Conservation (phyloP, 2,113 vertebrate genomes). For the Stigmatopora argus region DNA sequence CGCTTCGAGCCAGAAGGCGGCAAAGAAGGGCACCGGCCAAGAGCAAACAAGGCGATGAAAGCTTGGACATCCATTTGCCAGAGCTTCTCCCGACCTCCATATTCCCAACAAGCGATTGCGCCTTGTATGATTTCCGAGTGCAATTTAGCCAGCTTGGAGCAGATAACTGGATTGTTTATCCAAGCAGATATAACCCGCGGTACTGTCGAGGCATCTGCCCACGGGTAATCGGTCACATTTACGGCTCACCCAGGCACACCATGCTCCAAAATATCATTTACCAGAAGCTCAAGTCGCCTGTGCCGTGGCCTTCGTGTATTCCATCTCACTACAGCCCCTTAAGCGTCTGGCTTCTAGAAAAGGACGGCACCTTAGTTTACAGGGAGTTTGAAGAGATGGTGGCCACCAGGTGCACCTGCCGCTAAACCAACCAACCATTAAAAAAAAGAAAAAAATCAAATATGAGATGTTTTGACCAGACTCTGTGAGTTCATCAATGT, state of each 20-base stretch:
- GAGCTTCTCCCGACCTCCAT: slow-evolving; percentile 69
- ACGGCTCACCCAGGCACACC: slow-evolving; percentile 85
- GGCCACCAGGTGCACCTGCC: slow-evolving; percentile 88
- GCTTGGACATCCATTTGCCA: slow-evolving; percentile 56
- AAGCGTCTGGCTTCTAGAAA: slow-evolving; percentile 85
- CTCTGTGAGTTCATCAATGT: slow-evolving; percentile 44
- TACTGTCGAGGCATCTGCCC: slow-evolving; percentile 91
- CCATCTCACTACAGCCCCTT: slow-evolving; percentile 86
- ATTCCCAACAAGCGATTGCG: slow-evolving; percentile 79
- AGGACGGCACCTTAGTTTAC: slow-evolving; percentile 84
- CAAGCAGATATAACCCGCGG: slow-evolving; percentile 85
- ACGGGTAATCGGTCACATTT: slow-evolving; percentile 75
- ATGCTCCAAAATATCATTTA: slow-evolving; percentile 92
- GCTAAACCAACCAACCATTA: slow-evolving; percentile 53
- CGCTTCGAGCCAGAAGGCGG: slow-evolving; percentile 55
- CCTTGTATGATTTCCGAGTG: slow-evolving; percentile 83
- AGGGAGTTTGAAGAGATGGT: slow-evolving; percentile 95
- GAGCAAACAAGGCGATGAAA: slow-evolving; percentile 31
- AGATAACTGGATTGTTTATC: slow-evolving; percentile 91
- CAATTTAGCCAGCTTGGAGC: slow-evolving; percentile 87
- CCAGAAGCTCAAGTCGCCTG: slow-evolving; percentile 80
- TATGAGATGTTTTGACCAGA: slow-evolving; percentile 29
- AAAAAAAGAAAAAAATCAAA: slow-evolving; percentile 10
- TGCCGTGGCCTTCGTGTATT: slow-evolving; percentile 84
- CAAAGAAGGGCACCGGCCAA: slow-evolving; percentile 56